Evolutionary conservation across 1,140 invertebrate genomes (phyloP).

Genomic region (honey bee (Apis mellifera)): Amel_HAv3.1 CM009940.2:9701001-9701500

Average conservation of each 20-base stretch:
- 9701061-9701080: neutral
- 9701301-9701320: conserved; percentile 28
- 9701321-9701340: conserved; percentile 13
- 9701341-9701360: neutral
- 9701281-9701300: conserved; percentile 71
- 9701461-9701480: neutral
- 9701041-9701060: neutral
- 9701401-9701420: too few species aligned
- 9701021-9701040: neutral
- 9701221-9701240: conserved; percentile 81
- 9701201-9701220: conserved; percentile 79
- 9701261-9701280: conserved; percentile 74
- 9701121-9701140: conserved; percentile 81
- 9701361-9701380: neutral
- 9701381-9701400: too few species aligned
- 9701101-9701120: conserved; percentile 80
- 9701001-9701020: neutral
- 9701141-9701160: conserved; percentile 83
- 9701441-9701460: neutral
- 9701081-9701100: conserved; percentile 69
- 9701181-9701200: conserved; percentile 74
- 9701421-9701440: too few species aligned
- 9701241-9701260: conserved; percentile 79
- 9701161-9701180: conserved; percentile 80
- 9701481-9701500: conserved; percentile 5